These are phyloP conservation scores for Lagenorhynchus albirostris DNA, from an alignment of 2,113 vertebrate species.

Conservation along the genomic window DNA sequence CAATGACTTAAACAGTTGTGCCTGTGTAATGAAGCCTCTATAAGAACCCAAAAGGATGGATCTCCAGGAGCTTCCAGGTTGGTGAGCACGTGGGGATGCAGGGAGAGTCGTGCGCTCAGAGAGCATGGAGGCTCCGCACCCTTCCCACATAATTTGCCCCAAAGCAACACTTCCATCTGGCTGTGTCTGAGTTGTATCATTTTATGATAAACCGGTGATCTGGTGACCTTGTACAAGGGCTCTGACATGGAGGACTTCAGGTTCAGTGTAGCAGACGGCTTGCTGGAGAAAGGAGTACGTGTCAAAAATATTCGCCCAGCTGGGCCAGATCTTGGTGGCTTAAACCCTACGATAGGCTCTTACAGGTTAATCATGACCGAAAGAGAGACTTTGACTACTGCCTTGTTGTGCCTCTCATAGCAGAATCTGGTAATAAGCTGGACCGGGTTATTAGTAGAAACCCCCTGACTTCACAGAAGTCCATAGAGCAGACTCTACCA, in stretches of 20 bases:
- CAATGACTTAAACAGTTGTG: too few species aligned
- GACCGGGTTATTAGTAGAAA: slow-evolving; percentile 97
- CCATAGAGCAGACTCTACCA: slow-evolving; percentile 64
- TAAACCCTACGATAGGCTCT: slow-evolving; percentile 92
- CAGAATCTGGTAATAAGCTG: slow-evolving; percentile 95
- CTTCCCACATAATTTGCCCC: too few species aligned
- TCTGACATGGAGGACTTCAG: slow-evolving; percentile 95
- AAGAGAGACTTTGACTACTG: slow-evolving; percentile 99
- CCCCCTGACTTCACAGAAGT: slow-evolving; percentile 85
- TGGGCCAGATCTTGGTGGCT: slow-evolving; percentile 91
- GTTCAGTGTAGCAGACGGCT: slow-evolving; percentile 96
- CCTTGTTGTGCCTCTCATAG: slow-evolving; percentile 96
- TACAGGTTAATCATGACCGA: slow-evolving; percentile 97
- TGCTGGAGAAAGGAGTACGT: slow-evolving; percentile 96
- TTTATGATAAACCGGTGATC: too few species aligned
- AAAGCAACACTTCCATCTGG: too few species aligned
- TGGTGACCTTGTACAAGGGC: slow-evolving; percentile 93
- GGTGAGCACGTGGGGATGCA: too few species aligned
- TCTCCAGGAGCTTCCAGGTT: too few species aligned
- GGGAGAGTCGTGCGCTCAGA: too few species aligned
- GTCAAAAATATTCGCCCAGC: slow-evolving; percentile 94
- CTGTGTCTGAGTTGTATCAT: too few species aligned
- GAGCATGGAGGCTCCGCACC: too few species aligned
- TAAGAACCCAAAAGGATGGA: too few species aligned
- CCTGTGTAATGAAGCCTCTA: too few species aligned